Conservation (phyloP, 2,888 invertebrate genomes). For the Argynnis bischoffii region DNA sequence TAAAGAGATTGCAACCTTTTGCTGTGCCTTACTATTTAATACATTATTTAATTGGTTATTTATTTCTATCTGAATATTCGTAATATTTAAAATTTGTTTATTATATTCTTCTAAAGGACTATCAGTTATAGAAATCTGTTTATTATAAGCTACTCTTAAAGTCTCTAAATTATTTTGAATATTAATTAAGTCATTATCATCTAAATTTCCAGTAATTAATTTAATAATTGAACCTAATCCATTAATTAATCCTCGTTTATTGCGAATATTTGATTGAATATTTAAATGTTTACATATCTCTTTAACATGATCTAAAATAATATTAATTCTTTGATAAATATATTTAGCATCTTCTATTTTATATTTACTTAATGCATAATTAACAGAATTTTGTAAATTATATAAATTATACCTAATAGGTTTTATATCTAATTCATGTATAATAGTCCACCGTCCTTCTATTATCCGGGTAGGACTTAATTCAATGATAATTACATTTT, state of each 20-base stretch:
- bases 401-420: not conserved
- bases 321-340: constrained; percentile 26
- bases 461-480: constrained; percentile 13
- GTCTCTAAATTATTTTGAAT: constrained; percentile 20
- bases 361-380: constrained; percentile 26
- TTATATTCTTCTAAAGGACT: constrained; percentile 32
- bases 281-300: not conserved
- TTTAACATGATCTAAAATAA: constrained; percentile 29
- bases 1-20: constrained; percentile 24
- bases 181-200: constrained; percentile 29
- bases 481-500: constrained; percentile 29
- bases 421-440: constrained; percentile 2
- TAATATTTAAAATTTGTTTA: constrained; percentile 27
- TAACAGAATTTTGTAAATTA: not conserved
- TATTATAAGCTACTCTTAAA: constrained; percentile 12
- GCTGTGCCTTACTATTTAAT: constrained; percentile 17
- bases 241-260: constrained; percentile 35
- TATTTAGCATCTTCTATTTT: constrained; percentile 23
- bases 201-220: constrained; percentile 37
- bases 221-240: constrained; percentile 36
- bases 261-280: constrained; percentile 28
- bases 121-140: constrained; percentile 18
- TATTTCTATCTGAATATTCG: constrained; percentile 18
- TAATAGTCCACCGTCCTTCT: constrained; percentile 26
- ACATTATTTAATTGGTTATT: constrained; percentile 8